A percentile compares a stretch with the other conserved stretches of the same genome.
phyloP scores from a whole-genome alignment of 2,113 vertebrate species.

The Hypomesus transpacificus region DNA sequence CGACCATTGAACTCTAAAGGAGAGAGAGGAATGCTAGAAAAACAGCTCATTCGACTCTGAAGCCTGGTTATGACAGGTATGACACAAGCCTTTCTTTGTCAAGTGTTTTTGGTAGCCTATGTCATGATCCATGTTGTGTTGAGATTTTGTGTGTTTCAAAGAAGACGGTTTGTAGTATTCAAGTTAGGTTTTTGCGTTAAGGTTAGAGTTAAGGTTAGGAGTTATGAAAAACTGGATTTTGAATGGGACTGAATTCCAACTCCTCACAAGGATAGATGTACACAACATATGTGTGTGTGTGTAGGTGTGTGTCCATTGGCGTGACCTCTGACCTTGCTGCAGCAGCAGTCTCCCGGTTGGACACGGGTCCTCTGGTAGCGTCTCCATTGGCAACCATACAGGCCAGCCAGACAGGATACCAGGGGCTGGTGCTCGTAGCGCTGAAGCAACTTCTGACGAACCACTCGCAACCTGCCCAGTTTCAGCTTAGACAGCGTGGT shows the following conservation, averaged over 20 bases:
- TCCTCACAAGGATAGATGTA: no score
- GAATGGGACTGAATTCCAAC: neutral
- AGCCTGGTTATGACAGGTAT: neutral
- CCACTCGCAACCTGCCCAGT: conserved; percentile 68
- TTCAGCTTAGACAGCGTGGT: conserved; percentile 60
- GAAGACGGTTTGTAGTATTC: no score
- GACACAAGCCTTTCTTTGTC: neutral
- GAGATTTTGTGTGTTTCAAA: neutral
- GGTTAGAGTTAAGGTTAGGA: neutral
- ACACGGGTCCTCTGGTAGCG: conserved; percentile 60
- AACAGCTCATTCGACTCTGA: neutral
- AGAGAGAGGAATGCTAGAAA: neutral
- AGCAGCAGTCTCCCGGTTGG: conserved; percentile 75
- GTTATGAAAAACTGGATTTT: neutral
- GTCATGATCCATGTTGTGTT: neutral
- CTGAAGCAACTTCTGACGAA: conserved; percentile 67
- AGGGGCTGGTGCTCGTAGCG: conserved; percentile 73
- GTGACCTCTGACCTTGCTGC: conserved; percentile 67
- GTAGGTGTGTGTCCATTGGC: no score
- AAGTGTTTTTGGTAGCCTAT: neutral
- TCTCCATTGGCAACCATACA: conserved; percentile 82
- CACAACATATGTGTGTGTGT: no score
- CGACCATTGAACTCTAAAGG: conserved; percentile 12
- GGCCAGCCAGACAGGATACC: conserved; percentile 74
- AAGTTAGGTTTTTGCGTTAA: no score